Conservation (phyloP, 2,888 invertebrate species). For the Cetonia aurata region DNA sequence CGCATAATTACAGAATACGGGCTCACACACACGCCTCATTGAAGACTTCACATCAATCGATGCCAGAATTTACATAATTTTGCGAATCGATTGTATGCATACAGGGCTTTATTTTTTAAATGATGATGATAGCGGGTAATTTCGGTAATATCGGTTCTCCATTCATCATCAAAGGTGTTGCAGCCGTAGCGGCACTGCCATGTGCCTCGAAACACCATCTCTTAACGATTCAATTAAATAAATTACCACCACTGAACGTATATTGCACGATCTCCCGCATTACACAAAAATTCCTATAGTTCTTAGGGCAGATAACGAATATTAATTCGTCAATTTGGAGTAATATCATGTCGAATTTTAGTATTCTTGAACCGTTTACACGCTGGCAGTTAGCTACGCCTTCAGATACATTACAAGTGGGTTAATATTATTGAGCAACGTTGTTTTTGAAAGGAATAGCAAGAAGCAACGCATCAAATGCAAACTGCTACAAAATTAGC, state of each 20-base stretch:
- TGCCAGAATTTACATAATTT: slow-evolving; percentile 38
- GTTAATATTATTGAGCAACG: too few relatives aligned
- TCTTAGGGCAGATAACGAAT: slow-evolving; percentile 16
- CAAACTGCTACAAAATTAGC: too few relatives aligned
- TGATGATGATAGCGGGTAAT: slow-evolving; percentile 44
- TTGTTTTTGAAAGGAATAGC: too few relatives aligned
- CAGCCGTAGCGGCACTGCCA: slow-evolving; percentile 13
- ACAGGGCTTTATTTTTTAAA: slow-evolving; percentile 41
- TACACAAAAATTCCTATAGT: slow-evolving; percentile 29
- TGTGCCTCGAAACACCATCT: slow-evolving; percentile 30
- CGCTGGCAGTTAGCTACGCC: too few relatives aligned
- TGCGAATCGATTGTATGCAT: slow-evolving; percentile 42
- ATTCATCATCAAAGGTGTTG: slow-evolving; percentile 42
- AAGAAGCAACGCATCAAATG: too few relatives aligned
- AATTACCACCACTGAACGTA: slow-evolving; percentile 23
- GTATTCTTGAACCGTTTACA: not conserved
- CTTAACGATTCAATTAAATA: slow-evolving; percentile 40
- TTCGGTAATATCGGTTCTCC: slow-evolving; percentile 43
- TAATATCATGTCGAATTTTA: slow-evolving; percentile 1
- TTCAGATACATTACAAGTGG: too few relatives aligned
- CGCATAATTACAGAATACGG: slow-evolving; percentile 36
- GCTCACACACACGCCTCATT: slow-evolving; percentile 31
- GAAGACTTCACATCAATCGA: slow-evolving; percentile 38
- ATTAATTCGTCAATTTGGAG: slow-evolving; percentile 23
- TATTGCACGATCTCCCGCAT: slow-evolving; percentile 18